Conservation (phyloP, 2,113 vertebrate genomes). For the Silurus asotus region DNA sequence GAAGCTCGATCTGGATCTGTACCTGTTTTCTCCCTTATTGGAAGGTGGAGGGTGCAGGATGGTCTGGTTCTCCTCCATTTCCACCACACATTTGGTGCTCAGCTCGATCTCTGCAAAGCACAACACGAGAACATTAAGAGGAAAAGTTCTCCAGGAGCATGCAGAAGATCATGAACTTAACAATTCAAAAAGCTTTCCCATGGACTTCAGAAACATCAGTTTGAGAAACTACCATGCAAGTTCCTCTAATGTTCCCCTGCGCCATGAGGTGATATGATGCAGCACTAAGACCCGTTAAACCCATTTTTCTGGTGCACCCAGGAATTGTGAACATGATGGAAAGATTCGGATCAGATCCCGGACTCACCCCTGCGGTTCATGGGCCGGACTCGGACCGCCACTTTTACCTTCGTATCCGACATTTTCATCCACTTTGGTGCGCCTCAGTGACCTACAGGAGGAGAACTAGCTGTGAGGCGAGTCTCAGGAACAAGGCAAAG, state of each 20-base stretch:
- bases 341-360: neutral
- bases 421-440: constrained; percentile 77
- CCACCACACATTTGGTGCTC: constrained; percentile 97
- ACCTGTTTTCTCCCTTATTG: constrained; percentile 91
- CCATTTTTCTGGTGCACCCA: neutral
- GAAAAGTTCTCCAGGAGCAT: constrained; percentile 27
- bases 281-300: neutral
- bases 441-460: constrained; percentile 34
- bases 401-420: constrained; percentile 97
- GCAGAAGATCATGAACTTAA: neutral
- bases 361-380: constrained; percentile 93
- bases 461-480: constrained; percentile 53
- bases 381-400: constrained; percentile 94
- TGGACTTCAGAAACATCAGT: neutral
- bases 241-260: neutral
- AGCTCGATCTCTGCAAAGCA: constrained; percentile 89
- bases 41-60: constrained; percentile 90
- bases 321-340: neutral
- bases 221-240: neutral
- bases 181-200: neutral
- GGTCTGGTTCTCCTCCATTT: constrained; percentile 98
- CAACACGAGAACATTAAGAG: constrained; percentile 18
- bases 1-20: neutral
- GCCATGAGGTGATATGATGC: constrained; percentile 3
- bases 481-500: constrained; percentile 47